Base-by-base conservation (phyloP, 1,140 invertebrate species). In the Atta colombica region DNA sequence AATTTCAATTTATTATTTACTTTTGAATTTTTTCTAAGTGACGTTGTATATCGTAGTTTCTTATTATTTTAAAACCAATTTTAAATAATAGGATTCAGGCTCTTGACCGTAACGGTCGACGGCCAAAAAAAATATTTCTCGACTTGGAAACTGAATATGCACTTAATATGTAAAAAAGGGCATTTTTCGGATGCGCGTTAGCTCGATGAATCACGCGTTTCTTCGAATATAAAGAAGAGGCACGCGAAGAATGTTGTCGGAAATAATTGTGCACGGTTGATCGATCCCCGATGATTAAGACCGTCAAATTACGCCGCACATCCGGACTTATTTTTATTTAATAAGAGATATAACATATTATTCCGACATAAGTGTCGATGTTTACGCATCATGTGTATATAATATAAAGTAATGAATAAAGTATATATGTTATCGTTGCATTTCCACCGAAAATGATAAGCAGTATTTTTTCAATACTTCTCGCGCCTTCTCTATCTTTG, bases 401-500 rank as follows among this genome's bases (percentile, higher is more conserved):
- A 74, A 82, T 89, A 86, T 10, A 61, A 58, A 75, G 25, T 78
- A 35, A 78, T 35, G 21, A 89, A 78, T 78, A 72, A 90, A 84
- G 55, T 89, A 51, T 87, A 78, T 72, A 78, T 72, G 66, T 74
- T 53, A 87, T 55, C 72, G 49, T 78, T 89, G 65, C 63, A 72
- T 84, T 87, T 77, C 77, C 60, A 78, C 25, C 35, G 51, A 63
- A 39, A 49, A 21, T 6, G 68, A 49, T 2, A 3, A 49, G 45
- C 49, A 35, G 55, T 61, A 65, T 65, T 74, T 74, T 84, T 61
- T 60, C 14, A 55, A 53, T 12, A 45, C 10, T 75, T 51, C 39
- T 49, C 31, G 53, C 80, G 55, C 69, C 58, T 61, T 51, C n/a
- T 58, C 49, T 39, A 3, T 12, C 8, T 55, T 2, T 1, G 25